Evolutionary conservation across 1,140 invertebrate genomes (phyloP).

Genomic region (Heliconius himera): DNA sequence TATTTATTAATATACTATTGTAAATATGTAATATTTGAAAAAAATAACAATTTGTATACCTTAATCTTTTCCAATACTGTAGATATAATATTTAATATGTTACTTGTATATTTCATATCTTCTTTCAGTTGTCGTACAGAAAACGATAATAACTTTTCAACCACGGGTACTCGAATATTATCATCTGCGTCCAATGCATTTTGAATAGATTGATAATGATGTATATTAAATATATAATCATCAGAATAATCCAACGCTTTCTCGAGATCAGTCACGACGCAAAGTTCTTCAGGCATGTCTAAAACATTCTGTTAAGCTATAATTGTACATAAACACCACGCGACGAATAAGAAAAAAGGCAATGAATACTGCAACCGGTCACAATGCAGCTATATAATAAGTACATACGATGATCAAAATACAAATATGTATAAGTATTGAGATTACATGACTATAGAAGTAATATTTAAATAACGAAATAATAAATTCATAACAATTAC

Average conservation of each 20-base stretch:
- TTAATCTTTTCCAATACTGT: constrained; percentile 57
- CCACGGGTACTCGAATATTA: constrained; percentile 36
- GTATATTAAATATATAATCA: constrained; percentile 43
- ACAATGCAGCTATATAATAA: background rate
- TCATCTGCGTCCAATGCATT: constrained; percentile 48
- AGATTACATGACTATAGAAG: background rate
- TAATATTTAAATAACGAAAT: background rate
- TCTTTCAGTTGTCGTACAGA: constrained; percentile 56
- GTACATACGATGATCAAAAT: background rate
- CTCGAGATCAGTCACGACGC: constrained; percentile 34
- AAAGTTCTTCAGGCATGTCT: constrained; percentile 56
- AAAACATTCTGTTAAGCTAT: constrained; percentile 21
- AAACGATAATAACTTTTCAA: constrained; percentile 54
- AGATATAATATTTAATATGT: constrained; percentile 54
- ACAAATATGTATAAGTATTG: background rate
- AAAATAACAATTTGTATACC: constrained; percentile 42
- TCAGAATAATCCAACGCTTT: constrained; percentile 48
- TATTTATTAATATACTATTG: background rate
- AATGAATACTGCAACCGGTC: constrained; percentile 19
- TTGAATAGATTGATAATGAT: constrained; percentile 51
- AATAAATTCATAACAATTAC: background rate
- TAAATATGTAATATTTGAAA: too few species aligned
- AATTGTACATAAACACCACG: background rate
- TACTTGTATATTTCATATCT: constrained; percentile 53
- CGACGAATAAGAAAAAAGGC: background rate